These are phyloP conservation scores for Leptopilina clavipes DNA, from an alignment of 1,140 invertebrate genomes.

Conservation along the genomic window DNA sequence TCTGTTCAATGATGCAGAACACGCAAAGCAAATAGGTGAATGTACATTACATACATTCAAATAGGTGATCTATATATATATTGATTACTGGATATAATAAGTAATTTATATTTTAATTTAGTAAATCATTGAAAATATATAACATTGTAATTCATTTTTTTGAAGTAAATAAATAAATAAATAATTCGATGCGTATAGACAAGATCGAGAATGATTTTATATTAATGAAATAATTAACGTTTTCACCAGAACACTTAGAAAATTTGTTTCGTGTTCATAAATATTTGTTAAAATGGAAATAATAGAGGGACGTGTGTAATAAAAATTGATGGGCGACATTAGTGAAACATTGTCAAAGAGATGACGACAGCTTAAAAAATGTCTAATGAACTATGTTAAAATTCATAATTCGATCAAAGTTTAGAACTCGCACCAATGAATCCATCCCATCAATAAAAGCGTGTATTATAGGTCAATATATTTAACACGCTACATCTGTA, in stretches of 20 bases:
- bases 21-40: slow-evolving; percentile 3
- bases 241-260: too few relatives aligned
- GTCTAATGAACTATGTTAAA: background rate
- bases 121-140: background rate
- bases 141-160: too few relatives aligned
- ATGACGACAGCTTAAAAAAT: too few relatives aligned
- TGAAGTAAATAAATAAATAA: too few relatives aligned
- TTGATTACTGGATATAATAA: background rate
- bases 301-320: too few relatives aligned
- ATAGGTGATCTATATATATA: background rate
- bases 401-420: background rate
- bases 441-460: background rate
- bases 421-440: slow-evolving; percentile 14
- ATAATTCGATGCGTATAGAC: too few relatives aligned
- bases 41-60: background rate
- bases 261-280: too few relatives aligned
- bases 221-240: too few relatives aligned
- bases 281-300: too few relatives aligned
- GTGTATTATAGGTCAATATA: slow-evolving; percentile 25
- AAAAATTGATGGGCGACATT: too few relatives aligned
- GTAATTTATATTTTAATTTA: background rate
- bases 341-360: too few relatives aligned
- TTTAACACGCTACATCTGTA: slow-evolving; percentile 25
- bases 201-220: too few relatives aligned
- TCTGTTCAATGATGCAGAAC: slow-evolving; percentile 22